Evolutionary conservation across 2,888 invertebrate genomes (phyloP).

Genomic region (Melinopterus prodromus): DNA sequence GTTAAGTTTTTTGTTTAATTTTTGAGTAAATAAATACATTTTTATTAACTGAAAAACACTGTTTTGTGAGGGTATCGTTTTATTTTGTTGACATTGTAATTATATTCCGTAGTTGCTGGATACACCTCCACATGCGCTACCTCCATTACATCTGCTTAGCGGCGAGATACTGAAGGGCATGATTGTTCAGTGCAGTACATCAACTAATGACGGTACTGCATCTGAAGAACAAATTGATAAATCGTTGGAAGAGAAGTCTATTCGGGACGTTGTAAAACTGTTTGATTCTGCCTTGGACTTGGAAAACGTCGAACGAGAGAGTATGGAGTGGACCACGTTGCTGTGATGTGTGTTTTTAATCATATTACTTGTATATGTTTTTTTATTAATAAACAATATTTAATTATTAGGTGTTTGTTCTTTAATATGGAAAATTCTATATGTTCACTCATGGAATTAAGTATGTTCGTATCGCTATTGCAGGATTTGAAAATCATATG

Average conservation of each 20-base stretch:
- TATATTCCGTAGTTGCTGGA: constrained; percentile 47
- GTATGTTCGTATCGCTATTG: neutral
- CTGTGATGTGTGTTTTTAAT: neutral
- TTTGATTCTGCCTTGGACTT: neutral
- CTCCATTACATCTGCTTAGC: constrained; percentile 54
- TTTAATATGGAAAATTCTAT: neutral
- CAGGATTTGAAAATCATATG: too few relatives aligned
- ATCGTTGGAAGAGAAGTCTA: neutral
- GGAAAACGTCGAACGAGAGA: neutral
- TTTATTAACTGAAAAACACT: too few relatives aligned
- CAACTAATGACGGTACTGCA: neutral
- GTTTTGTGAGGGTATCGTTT: too few relatives aligned
- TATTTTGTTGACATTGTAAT: neutral
- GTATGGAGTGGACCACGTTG: neutral
- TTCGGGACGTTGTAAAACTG: neutral
- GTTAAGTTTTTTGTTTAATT: neutral
- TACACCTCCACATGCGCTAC: constrained; percentile 55
- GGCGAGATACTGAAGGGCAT: constrained; percentile 52
- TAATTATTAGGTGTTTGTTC: neutral
- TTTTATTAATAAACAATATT: neutral
- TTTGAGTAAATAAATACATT: neutral
- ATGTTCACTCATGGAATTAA: neutral
- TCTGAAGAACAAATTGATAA: neutral
- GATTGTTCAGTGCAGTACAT: constrained; percentile 45
- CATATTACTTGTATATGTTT: neutral